Evolutionary conservation across 2,113 vertebrate species (phyloP).

Genomic region (Phaetusa simplex): DNA sequence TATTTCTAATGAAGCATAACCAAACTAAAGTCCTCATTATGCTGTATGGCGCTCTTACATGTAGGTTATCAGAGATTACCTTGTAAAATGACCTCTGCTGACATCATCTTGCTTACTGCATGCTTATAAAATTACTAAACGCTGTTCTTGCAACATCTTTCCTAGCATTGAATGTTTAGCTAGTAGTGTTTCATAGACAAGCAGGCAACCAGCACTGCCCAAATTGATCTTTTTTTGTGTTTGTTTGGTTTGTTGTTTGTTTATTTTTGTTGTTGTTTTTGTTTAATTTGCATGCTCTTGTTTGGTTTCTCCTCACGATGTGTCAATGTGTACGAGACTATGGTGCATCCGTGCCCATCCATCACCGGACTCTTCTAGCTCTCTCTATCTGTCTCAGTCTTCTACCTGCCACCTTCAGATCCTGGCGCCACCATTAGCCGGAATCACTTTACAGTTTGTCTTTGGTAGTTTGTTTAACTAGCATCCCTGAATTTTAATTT

Average conservation of each 20-base stretch:
- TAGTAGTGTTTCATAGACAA: slow-evolving; percentile 93
- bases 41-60: slow-evolving; percentile 11
- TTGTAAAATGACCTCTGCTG: neutral
- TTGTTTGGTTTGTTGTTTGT: slow-evolving; percentile 70
- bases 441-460: neutral
- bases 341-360: slow-evolving; percentile 60
- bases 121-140: slow-evolving; percentile 45
- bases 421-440: neutral
- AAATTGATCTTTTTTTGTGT: slow-evolving; percentile 74
- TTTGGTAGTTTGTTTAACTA: slow-evolving; percentile 10
- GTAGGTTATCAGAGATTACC: slow-evolving; percentile 1
- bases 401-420: slow-evolving; percentile 23
- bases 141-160: slow-evolving; percentile 69
- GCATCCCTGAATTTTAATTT: slow-evolving; percentile 25
- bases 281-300: slow-evolving; percentile 73
- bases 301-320: slow-evolving; percentile 34
- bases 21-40: slow-evolving; percentile 4
- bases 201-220: slow-evolving; percentile 99
- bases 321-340: slow-evolving; percentile 39
- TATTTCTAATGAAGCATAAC: slow-evolving; percentile 25
- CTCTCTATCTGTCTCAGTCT: slow-evolving; percentile 18
- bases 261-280: slow-evolving; percentile 48
- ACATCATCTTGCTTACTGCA: slow-evolving; percentile 45
- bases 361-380: slow-evolving; percentile 73
- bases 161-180: slow-evolving; percentile 80